Conservation (phyloP, 2,113 vertebrate genomes). For the Boulengeromyrus knoepffleri region DNA sequence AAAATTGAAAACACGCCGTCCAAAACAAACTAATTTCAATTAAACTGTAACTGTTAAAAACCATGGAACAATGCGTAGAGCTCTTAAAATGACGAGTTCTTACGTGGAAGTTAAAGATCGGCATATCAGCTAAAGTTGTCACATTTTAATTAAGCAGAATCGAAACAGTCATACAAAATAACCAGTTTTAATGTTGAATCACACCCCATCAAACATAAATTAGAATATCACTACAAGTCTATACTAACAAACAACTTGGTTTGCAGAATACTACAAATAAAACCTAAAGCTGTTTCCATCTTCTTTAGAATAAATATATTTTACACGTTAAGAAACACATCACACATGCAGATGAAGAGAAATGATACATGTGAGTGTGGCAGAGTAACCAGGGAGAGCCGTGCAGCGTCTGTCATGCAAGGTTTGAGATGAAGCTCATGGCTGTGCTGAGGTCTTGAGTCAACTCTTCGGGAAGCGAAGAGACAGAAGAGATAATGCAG, state of each 20-base stretch:
- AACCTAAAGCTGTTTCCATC: neutral
- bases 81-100: neutral
- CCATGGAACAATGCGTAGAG: neutral
- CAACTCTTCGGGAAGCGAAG: conserved; percentile 56
- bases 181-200: neutral
- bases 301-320: neutral
- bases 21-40: neutral
- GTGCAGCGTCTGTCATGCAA: conserved; percentile 21
- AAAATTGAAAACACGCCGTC: neutral
- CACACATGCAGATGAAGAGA: neutral
- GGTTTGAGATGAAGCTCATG: conserved; percentile 53
- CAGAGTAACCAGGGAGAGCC: neutral
- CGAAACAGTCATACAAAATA: neutral
- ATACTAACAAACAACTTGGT: neutral
- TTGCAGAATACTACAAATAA: neutral
- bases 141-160: neutral
- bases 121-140: neutral
- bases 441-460: conserved; percentile 56
- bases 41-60: neutral
- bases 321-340: neutral
- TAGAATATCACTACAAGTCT: neutral
- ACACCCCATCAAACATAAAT: neutral
- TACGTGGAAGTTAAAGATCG: neutral
- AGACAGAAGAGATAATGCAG: conserved; percentile 46
- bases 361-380: neutral